Evolutionary conservation across 2,888 invertebrate species (phyloP), one percentile per base, ranked within the genome.

Genomic region (Netelia fuscicornis): DNA sequence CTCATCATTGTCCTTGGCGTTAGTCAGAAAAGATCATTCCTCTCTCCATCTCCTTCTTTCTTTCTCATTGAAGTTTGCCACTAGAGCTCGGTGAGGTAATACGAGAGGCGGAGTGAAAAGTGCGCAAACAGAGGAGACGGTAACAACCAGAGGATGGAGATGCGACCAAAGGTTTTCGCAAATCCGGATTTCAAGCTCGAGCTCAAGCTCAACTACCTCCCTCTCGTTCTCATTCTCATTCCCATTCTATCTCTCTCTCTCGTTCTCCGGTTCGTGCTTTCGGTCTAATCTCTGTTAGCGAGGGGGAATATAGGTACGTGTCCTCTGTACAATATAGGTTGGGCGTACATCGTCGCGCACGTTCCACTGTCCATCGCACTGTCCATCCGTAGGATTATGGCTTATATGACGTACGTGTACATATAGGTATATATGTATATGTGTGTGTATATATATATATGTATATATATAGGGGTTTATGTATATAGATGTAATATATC

Each of bases 141-240:
- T 20, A 67, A 67, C 30, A 13, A 54, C 48, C 23, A 17, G 42
- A 23, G 25, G 20, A 25, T 17, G 25, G 60, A 62, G 65, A 81
- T 64, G 77, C 37, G 68, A 85, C 81, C 85, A 85, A 85, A 85
- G 85, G 85, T 85, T 85, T 85, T 80, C 85, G 75, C 30, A 80
- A 82, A 85, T 85, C 85, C 82, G 85, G 85, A 82, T 85, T 76
- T 23, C 75, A 65, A 85, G 72, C 79, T 75, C 72, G 75, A 71
- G 81, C 77, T 67, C 42, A 67, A 44, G 17, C 65, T 48, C 42
- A 54, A 60, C 54, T 11, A 25, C 37, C 71, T 23, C 56, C 6
- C 76, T 76, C 76, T 80, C 74, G 62, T 42, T 65, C 60, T 20
- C 76, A 37, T 37, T 48, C 77, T 81, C 71, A 58, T 20, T 23